phyloP scores from a whole-genome alignment of 2,113 vertebrate species.

The Danio rerio region DNA sequence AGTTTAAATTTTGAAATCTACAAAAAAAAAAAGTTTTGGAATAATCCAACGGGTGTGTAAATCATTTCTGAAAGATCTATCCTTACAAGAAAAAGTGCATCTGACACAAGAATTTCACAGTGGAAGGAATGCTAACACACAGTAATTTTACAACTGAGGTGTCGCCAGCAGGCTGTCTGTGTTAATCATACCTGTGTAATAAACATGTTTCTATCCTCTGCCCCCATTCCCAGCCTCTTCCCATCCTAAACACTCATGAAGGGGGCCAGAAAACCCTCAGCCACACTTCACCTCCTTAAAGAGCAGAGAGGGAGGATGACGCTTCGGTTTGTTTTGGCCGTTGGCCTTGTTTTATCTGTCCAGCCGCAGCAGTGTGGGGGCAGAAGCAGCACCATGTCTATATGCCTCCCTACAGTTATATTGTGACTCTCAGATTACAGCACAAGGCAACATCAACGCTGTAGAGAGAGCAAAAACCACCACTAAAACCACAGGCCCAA shows the following conservation, averaged over 20 bases:
- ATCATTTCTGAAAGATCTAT: too few species aligned
- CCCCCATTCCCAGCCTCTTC: neutral
- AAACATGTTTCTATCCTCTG: constrained; percentile 3
- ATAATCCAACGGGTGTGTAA: too few species aligned
- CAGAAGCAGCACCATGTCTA: constrained; percentile 34
- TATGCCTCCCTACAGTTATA: constrained; percentile 27
- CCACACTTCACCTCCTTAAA: constrained; percentile 20
- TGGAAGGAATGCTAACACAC: constrained; percentile 40
- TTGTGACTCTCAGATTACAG: constrained; percentile 40
- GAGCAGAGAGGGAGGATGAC: constrained; percentile 24
- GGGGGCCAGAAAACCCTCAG: constrained; percentile 13
- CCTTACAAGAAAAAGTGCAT: neutral
- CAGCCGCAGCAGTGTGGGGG: constrained; percentile 18
- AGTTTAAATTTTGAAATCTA: too few species aligned
- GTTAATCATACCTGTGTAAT: constrained; percentile 37
- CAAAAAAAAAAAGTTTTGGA: too few species aligned
- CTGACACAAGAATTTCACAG: constrained; percentile 14
- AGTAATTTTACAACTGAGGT: constrained; percentile 32
- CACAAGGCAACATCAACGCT: constrained; percentile 19
- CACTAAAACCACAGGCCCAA: constrained; percentile 24
- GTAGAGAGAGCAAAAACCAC: neutral
- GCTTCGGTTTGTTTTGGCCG: constrained; percentile 53
- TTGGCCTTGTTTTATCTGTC: constrained; percentile 53
- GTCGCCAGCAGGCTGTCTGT: constrained; percentile 13
- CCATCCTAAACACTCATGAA: neutral